Evolutionary conservation across 2,888 invertebrate species (phyloP).

Genomic region (Uropetala carovei): DNA sequence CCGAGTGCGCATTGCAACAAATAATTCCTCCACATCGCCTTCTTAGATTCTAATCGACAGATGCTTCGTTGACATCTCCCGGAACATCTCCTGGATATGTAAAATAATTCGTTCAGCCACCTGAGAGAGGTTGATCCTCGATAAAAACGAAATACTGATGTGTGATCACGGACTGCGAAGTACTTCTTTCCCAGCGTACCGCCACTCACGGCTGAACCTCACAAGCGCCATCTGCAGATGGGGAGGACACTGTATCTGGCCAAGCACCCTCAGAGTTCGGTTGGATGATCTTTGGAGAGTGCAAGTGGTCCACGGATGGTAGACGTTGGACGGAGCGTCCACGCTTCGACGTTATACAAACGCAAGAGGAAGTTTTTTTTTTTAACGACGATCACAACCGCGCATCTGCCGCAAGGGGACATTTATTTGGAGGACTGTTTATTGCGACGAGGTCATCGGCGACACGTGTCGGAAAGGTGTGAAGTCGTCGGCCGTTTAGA

Average conservation of each 20-base stretch:
- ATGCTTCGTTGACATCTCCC: background rate
- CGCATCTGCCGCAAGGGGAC: constrained; percentile 33
- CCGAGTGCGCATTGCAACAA: no score
- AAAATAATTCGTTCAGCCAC: background rate
- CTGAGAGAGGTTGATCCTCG: background rate
- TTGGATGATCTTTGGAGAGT: constrained; percentile 10
- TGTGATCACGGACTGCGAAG: background rate
- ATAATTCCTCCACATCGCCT: no score
- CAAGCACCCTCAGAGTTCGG: constrained; percentile 44
- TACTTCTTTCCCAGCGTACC: background rate
- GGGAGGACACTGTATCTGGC: background rate
- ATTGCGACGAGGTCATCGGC: background rate
- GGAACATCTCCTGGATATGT: background rate
- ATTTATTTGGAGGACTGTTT: background rate
- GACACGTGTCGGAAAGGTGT: background rate
- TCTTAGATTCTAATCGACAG: background rate
- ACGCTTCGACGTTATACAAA: background rate
- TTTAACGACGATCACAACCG: background rate
- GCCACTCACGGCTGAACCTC: background rate
- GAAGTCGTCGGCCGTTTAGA: background rate
- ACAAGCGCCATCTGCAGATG: constrained; percentile 43
- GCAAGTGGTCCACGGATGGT: constrained; percentile 15
- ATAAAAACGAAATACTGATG: background rate
- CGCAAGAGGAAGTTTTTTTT: constrained; percentile 6
- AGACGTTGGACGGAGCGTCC: no score